A percentile compares a stretch with the other conserved stretches of the same genome.
Conservation (phyloP, 1,140 invertebrate species). For the Leptinotarsa lineolata region DNA sequence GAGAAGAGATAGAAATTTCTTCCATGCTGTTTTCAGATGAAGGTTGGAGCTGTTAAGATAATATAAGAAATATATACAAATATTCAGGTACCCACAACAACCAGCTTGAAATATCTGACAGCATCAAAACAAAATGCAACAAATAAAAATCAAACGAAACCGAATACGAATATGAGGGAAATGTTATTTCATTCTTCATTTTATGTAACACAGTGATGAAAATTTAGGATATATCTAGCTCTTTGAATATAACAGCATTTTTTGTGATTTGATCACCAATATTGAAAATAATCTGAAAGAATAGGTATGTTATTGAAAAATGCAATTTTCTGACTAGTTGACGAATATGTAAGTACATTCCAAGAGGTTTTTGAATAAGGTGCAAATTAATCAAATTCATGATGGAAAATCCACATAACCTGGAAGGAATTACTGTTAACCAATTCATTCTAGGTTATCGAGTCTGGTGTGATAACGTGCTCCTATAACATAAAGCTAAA, state of each 20-base stretch:
- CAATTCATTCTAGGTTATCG: slow-evolving; percentile 36
- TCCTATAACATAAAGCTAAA: slow-evolving; percentile 48
- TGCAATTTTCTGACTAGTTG: slow-evolving; percentile 47
- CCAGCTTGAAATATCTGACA: too few species aligned
- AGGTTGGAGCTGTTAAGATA: too few species aligned
- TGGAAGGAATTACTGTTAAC: slow-evolving; percentile 14
- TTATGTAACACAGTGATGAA: too few species aligned
- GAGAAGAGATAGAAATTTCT: too few species aligned
- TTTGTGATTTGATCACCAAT: not conserved
- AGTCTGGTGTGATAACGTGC: slow-evolving; percentile 51
- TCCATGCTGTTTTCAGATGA: too few species aligned
- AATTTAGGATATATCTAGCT: not conserved
- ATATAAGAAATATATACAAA: too few species aligned
- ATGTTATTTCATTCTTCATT: too few species aligned
- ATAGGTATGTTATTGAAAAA: slow-evolving; percentile 31
- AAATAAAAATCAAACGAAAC: too few species aligned
- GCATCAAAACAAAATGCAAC: too few species aligned
- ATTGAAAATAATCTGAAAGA: not conserved
- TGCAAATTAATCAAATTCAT: slow-evolving; percentile 33
- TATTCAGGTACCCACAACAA: too few species aligned
- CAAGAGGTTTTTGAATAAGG: slow-evolving; percentile 20
- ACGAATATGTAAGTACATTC: slow-evolving; percentile 39
- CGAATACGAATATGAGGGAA: too few species aligned
- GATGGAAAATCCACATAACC: slow-evolving; percentile 31
- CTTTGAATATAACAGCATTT: not conserved